A percentile compares a stretch with the other conserved stretches of the same genome.
phyloP scores from a whole-genome alignment of 2,113 vertebrate genomes.

The Falco punctatus region DNA sequence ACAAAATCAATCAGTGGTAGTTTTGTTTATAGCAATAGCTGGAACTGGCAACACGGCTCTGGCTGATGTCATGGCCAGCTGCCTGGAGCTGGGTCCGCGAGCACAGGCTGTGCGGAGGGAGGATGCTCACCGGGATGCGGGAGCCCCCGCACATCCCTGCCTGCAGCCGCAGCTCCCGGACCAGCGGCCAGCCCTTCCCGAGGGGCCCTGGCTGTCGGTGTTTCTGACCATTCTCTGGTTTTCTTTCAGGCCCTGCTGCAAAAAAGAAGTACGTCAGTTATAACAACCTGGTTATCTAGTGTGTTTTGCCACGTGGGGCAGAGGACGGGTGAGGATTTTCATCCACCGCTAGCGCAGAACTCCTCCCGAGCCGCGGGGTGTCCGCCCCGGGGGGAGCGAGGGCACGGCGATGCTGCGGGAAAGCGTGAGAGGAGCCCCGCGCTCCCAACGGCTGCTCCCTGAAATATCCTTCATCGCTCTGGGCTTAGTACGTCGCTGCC shows the following conservation, averaged over 20 bases:
- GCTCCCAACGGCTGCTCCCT: slow-evolving; percentile 68
- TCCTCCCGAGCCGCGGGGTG: slow-evolving; percentile 51
- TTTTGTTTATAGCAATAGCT: not conserved
- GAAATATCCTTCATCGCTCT: slow-evolving; percentile 54
- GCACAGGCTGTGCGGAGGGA: not conserved
- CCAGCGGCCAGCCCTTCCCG: not conserved
- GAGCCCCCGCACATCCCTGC: not conserved
- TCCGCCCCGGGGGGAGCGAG: slow-evolving; percentile 37
- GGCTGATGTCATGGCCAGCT: not conserved
- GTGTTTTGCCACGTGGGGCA: slow-evolving; percentile 52
- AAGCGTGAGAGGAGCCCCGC: slow-evolving; percentile 50
- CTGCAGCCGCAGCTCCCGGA: fast-evolving
- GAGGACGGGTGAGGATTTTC: slow-evolving; percentile 45
- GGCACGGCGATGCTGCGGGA: slow-evolving; percentile 53
- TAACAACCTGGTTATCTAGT: slow-evolving; percentile 92
- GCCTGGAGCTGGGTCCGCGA: not conserved
- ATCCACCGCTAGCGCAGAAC: slow-evolving; percentile 48
- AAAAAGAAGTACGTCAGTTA: slow-evolving; percentile 96
- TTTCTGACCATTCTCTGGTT: not conserved
- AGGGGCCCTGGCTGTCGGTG: fast-evolving
- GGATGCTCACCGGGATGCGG: not conserved
- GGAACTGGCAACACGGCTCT: not conserved
- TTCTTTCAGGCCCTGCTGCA: slow-evolving; percentile 86
- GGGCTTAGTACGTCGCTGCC: slow-evolving; percentile 71
- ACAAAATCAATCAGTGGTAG: not conserved